Conservation (phyloP, 2,797 vertebrate species). For the Carcharodon carcharias region DNA sequence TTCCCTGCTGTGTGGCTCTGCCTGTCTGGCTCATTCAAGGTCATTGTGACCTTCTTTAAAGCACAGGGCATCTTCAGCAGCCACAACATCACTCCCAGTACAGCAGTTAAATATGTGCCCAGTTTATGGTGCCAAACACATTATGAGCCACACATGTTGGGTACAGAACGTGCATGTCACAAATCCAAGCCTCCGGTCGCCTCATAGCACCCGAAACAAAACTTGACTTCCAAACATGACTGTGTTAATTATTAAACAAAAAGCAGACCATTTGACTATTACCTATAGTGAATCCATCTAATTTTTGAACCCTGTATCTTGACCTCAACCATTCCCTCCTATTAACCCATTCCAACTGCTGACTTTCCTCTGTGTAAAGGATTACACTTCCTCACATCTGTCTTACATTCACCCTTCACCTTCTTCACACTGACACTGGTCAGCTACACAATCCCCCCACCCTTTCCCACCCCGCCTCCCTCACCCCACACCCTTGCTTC, state of each 20-base stretch:
- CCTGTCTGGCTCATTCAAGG: neutral
- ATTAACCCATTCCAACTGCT: neutral
- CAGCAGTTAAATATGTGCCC: neutral
- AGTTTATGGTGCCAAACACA: neutral
- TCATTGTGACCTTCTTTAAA: neutral
- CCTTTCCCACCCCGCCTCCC: too few species aligned
- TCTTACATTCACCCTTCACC: neutral
- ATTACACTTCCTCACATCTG: neutral
- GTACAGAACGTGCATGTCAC: neutral
- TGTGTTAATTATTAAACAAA: neutral
- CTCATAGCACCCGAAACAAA: neutral
- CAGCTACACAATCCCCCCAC: neutral
- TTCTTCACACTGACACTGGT: neutral
- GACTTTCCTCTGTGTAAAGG: neutral
- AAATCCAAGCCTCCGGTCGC: neutral
- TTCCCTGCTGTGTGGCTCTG: neutral
- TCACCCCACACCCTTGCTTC: neutral
- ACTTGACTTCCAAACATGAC: neutral
- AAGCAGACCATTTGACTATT: neutral
- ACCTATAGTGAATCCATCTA: neutral
- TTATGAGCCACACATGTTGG: neutral
- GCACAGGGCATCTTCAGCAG: neutral
- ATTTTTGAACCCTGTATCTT: neutral
- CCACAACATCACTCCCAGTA: neutral
- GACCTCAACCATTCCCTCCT: neutral